Base-by-base conservation (phyloP, 2,888 invertebrate genomes). In the Tromatobia lineatoria region DNA sequence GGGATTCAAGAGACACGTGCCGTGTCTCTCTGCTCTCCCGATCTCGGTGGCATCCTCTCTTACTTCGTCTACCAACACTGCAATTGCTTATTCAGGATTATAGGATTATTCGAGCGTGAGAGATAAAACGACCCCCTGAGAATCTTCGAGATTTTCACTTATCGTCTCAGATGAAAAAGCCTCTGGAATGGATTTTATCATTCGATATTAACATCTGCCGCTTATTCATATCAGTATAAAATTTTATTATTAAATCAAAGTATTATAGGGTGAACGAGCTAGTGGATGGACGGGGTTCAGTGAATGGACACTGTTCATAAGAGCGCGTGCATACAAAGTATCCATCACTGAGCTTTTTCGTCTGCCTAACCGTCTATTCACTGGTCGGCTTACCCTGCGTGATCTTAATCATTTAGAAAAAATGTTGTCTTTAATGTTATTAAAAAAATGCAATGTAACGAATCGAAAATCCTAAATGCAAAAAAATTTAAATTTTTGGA, bases 61-160 rank as follows among this genome's bases (percentile, higher is more conserved):
- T 38, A 25, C n/a, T 47, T 7, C 47, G 50, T 38, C 4, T 64
- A 7, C 54, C 23, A 64, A 47, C 34, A 76, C 52, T 76, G 23
- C 59, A 73, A 84, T 86, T 80, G 82, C 75, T 86, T 83, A 80
- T 80, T 86, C 83, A 82, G 77, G 76, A 86, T 86, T 86, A 85
- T 45, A 61, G 83, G 76, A 83, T 83, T 71, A 86, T 25, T 15
- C 29, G 64, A 4, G 38, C 13, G 25, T 57, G 52, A 66, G 67
- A 66, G 50, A 67, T 59, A 78, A 20, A 59, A 10, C 15, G 15
- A 54, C 29, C 23, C 15, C n/a, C 20, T 42, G 42, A 70, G 25
- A 57, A 45, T 20, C 66, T 34, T 45, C 25, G 69, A 11, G 47
- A 61, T 52, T 38, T 61, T 61, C 18, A 57, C 23, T 38, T 34